These are phyloP conservation scores for Hesperia comma DNA, from an alignment of 2,888 invertebrate species.

Conservation along the genomic window DNA sequence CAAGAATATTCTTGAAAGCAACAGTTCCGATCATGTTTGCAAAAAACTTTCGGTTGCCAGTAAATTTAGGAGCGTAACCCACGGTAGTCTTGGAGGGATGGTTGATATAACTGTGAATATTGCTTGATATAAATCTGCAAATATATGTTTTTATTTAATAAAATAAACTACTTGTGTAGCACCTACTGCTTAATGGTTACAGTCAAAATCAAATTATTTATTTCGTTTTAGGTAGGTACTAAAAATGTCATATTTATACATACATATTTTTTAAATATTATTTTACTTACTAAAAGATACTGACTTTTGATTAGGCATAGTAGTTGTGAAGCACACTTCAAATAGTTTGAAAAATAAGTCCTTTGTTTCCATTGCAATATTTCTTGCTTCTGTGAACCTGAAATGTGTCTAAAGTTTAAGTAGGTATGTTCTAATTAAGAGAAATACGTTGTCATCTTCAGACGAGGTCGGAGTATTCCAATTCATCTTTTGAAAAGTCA, in stretches of 20 bases:
- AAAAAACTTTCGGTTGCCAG: slow-evolving; percentile 70
- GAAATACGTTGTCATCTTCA: too few species aligned
- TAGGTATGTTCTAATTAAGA: too few species aligned
- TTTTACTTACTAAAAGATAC: slow-evolving; percentile 38
- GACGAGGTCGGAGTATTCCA: too few species aligned
- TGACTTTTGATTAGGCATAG: slow-evolving; percentile 59
- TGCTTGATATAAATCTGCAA: slow-evolving; percentile 61
- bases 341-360: slow-evolving; percentile 14
- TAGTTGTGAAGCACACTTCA: slow-evolving; percentile 45
- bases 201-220: too few species aligned
- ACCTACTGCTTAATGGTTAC: too few species aligned
- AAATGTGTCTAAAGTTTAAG: background rate
- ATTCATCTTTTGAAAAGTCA: too few species aligned
- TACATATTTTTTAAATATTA: too few species aligned
- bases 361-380: background rate
- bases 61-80: slow-evolving; percentile 63
- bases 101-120: slow-evolving; percentile 62
- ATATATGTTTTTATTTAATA: background rate
- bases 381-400: background rate
- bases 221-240: too few species aligned
- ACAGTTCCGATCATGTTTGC: slow-evolving; percentile 64
- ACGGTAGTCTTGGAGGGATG: slow-evolving; percentile 68
- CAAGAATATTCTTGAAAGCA: slow-evolving; percentile 63
- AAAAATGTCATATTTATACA: too few species aligned
- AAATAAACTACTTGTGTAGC: background rate